Evolutionary conservation across 2,113 vertebrate species (phyloP).

Genomic region (Pachypanchax playfairii): DNA sequence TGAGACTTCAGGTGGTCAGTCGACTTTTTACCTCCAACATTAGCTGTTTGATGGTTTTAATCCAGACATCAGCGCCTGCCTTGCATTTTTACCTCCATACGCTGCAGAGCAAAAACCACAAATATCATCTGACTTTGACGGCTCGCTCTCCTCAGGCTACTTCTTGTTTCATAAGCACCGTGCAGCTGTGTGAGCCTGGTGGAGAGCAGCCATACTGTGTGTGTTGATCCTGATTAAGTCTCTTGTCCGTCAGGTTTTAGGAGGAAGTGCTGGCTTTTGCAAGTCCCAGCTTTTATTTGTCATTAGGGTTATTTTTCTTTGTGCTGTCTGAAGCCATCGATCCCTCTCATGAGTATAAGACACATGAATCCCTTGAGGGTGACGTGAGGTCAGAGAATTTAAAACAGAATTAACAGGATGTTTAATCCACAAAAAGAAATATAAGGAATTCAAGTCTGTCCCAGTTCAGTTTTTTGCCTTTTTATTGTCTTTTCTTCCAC

Average conservation of each 20-base stretch:
- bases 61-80: constrained; percentile 24
- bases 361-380: constrained; percentile 34
- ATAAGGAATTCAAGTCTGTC: no score
- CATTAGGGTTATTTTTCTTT: constrained; percentile 22
- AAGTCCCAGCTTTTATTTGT: constrained; percentile 17
- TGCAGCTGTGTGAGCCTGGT: constrained; percentile 32
- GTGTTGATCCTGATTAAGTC: constrained; percentile 49
- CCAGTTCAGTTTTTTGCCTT: no score
- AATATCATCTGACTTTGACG: constrained; percentile 54
- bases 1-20: no score
- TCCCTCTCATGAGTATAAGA: constrained; percentile 22
- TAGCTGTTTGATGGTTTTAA: constrained; percentile 14
- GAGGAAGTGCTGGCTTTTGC: constrained; percentile 46
- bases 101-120: constrained; percentile 28
- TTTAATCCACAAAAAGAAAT: not conserved
- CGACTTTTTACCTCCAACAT: constrained; percentile 34
- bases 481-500: not conserved
- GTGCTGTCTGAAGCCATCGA: constrained; percentile 19
- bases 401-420: not conserved
- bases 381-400: constrained; percentile 21
- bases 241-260: constrained; percentile 27
- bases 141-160: constrained; percentile 41
- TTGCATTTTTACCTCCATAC: constrained; percentile 29
- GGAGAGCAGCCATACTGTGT: constrained; percentile 47
- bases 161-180: constrained; percentile 45